These are phyloP conservation scores for Halcyon leucocephala DNA, from an alignment of 2,797 vertebrate species.

Conservation along the genomic window DNA sequence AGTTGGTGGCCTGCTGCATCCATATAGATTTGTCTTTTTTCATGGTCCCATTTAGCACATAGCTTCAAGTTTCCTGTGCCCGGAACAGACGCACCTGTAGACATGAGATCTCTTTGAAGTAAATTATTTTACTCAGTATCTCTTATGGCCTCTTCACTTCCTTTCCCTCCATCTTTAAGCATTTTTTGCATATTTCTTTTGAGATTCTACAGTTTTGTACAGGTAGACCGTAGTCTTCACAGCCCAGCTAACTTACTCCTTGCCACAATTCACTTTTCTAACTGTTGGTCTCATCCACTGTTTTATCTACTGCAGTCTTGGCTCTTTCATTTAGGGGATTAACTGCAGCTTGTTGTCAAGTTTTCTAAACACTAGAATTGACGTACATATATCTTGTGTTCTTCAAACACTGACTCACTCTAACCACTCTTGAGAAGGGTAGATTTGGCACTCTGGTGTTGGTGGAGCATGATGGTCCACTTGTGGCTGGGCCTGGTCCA, in stretches of 20 bases:
- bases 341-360: background rate
- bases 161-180: background rate
- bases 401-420: background rate
- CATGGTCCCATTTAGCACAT: background rate
- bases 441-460: background rate
- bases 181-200: background rate
- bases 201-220: background rate
- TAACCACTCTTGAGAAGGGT: background rate
- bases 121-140: background rate
- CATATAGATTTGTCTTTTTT: background rate
- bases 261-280: background rate
- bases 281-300: background rate
- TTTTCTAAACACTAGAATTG: background rate
- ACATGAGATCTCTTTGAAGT: background rate
- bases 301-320: background rate
- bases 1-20: background rate
- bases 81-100: background rate
- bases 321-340: background rate
- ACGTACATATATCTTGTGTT: rapidly evolving
- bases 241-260: background rate
- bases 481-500: background rate
- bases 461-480: background rate
- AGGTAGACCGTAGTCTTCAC: background rate
- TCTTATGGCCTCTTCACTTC: background rate
- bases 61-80: background rate